Conservation (phyloP, 2,888 invertebrate genomes). For the Metopia argyrocephala region DNA sequence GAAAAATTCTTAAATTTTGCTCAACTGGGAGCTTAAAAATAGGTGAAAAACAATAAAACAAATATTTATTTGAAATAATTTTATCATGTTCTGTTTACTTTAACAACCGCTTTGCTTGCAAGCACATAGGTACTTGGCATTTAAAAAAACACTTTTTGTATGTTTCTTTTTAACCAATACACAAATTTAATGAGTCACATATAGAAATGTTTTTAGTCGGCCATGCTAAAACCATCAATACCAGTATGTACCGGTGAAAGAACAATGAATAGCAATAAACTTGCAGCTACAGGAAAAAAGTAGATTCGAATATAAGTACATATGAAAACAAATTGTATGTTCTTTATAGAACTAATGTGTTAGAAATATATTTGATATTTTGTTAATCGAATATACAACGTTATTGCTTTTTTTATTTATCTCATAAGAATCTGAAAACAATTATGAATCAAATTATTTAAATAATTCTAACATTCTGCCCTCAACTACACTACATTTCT, state of each 20-base stretch:
- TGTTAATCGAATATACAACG: too few species aligned
- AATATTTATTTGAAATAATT: too few species aligned
- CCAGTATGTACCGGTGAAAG: constrained; percentile 33
- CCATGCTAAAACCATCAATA: constrained; percentile 26
- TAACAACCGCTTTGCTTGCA: too few species aligned
- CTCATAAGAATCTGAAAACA: too few species aligned
- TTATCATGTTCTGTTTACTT: too few species aligned
- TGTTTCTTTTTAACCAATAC: not conserved
- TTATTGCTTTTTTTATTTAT: too few species aligned
- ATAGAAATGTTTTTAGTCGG: too few species aligned
- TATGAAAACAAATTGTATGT: not conserved
- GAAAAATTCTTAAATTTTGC: too few species aligned
- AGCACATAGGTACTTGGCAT: not conserved
- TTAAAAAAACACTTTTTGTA: not conserved
- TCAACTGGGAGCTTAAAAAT: too few species aligned
- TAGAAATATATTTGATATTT: not conserved
- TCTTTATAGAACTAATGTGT: not conserved
- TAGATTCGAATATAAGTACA: not conserved
- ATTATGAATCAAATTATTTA: too few species aligned
- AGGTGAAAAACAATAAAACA: too few species aligned
- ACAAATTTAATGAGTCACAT: not conserved
- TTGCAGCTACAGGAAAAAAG: not conserved
- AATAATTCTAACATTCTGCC: not conserved
- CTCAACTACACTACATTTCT: not conserved
- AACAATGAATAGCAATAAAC: constrained; percentile 23